Evolutionary conservation across 2,888 invertebrate genomes (phyloP).

Genomic region (Achlya flavicornis): DNA sequence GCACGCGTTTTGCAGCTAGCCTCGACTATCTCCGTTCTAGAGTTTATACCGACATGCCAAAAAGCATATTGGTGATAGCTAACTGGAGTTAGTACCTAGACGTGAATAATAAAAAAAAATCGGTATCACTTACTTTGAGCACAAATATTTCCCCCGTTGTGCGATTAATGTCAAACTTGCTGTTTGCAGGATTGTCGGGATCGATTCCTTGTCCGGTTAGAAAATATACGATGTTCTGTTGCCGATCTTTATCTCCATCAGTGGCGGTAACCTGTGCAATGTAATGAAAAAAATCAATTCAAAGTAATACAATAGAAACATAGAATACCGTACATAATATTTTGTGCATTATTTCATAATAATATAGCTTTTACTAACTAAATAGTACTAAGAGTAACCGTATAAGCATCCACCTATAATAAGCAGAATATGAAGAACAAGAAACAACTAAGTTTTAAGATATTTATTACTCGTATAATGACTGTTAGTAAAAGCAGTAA

Average conservation of each 20-base stretch:
- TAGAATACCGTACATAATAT: not conserved
- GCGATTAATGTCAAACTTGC: slow-evolving; percentile 98
- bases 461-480: not conserved
- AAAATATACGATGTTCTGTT: slow-evolving; percentile 97
- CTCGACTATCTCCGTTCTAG: slow-evolving; percentile 42
- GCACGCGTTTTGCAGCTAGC: slow-evolving; percentile 42
- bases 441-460: not conserved
- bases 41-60: slow-evolving; percentile 24
- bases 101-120: slow-evolving; percentile 3
- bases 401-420: not conserved
- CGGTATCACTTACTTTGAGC: slow-evolving; percentile 88
- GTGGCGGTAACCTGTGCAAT: slow-evolving; percentile 93
- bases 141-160: slow-evolving; percentile 98
- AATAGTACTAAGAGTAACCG: not conserved
- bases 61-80: not conserved
- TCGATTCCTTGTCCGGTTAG: slow-evolving; percentile 97
- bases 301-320: not conserved
- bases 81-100: not conserved
- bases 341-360: not conserved
- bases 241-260: slow-evolving; percentile 97
- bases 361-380: not conserved
- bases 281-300: not conserved
- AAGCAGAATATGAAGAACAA: not conserved
- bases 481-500: not conserved
- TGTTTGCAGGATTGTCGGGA: slow-evolving; percentile 96